Base-by-base conservation (phyloP, 2,113 vertebrate species). In the Aleadryas rufinucha region DNA sequence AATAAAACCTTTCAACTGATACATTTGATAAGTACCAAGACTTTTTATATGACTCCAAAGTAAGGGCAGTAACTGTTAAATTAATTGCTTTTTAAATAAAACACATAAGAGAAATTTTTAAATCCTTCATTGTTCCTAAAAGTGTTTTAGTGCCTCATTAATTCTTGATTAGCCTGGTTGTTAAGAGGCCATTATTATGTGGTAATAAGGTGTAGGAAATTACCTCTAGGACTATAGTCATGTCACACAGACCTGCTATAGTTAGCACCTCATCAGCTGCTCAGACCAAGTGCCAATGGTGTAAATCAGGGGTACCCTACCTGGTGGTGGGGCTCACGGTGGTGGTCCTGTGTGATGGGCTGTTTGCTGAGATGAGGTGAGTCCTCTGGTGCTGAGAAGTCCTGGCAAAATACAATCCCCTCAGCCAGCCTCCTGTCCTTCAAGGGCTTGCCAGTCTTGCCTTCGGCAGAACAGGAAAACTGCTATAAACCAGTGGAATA, bases 81-180 rank as follows among this genome's bases (percentile, higher is more conserved):
- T 88, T 37, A 94, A 95, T 96, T 84, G 86, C 76, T 95, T 95
- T 95, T 96, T 84, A 93, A 96, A 95, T 96, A 95, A 96, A 97
- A 93, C 65, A 93, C 80, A 71, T 86, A 91, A 91, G 92, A 95
- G 87, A 96, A 95, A 79, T 87, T 96, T 97, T 97, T 94, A 13
- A 97, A 93, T 94, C 76, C 54, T 86, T 84, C 84, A 93, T 94
- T 96, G 89, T 97, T 91, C 76, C 91, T 92, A 76, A 78, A 95
- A 95, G 92, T 95, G 93, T 93, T 97, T 97, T 96, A 97, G 85
- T 92, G 94, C 86, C 89, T 96, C 96, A 96, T 97, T 97, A 95
- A 85, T 96, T 95, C 85, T 94, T 97, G 92, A 96, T 97, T 97
- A 95, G 72, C 35, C 74, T 92, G 63, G 78, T 81, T 97, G 89